Evolutionary conservation across 2,888 invertebrate genomes (phyloP).

Genomic region (Chaitophorus viminalis): DNA sequence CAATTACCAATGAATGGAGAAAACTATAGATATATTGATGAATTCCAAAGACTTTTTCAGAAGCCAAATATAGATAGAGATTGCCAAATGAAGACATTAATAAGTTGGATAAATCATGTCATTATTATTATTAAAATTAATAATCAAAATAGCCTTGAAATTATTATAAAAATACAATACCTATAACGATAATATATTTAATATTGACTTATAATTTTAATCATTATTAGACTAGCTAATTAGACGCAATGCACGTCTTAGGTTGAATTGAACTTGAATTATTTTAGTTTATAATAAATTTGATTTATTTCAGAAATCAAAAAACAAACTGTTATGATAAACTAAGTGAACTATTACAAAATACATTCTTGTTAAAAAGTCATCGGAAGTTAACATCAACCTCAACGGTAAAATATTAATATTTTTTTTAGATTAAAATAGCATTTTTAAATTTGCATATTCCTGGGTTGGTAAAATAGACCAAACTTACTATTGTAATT

Average conservation of each 20-base stretch:
- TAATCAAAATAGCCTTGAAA: constrained; percentile 54
- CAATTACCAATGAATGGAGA: too few species aligned
- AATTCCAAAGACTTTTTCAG: too few species aligned
- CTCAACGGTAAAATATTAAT: too few species aligned
- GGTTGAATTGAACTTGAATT: background rate
- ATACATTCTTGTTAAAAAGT: too few species aligned
- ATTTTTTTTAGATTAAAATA: background rate
- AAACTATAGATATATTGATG: too few species aligned
- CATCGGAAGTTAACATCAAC: too few species aligned
- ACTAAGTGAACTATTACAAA: too few species aligned
- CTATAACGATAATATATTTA: background rate
- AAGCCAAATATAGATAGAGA: too few species aligned
- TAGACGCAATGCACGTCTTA: background rate
- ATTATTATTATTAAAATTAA: constrained; percentile 27
- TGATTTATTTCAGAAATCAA: background rate
- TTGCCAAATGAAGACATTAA: too few species aligned
- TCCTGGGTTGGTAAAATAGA: background rate
- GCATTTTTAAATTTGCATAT: background rate
- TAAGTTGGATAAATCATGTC: constrained; percentile 21
- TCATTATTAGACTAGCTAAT: background rate
- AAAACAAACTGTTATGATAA: background rate
- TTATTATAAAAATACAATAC: background rate
- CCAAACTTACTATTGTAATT: constrained; percentile 29
- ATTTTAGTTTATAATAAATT: background rate
- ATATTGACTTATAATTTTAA: background rate